These are phyloP conservation scores for Dasysyrphus tricinctus DNA, from an alignment of 2,888 invertebrate genomes.

Conservation along the genomic window DNA sequence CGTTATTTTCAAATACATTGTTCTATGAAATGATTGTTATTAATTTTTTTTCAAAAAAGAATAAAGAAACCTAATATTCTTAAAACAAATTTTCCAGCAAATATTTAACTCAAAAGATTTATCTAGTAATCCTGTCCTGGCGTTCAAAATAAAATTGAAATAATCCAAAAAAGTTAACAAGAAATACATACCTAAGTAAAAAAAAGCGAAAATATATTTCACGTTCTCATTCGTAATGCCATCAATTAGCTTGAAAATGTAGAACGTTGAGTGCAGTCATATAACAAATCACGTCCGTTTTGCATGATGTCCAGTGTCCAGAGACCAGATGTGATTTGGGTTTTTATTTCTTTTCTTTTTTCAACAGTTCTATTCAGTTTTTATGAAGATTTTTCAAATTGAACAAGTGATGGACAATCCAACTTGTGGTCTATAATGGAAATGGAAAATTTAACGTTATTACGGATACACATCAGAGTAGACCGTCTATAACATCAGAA, in stretches of 20 bases:
- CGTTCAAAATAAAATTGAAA: neutral
- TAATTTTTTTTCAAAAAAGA: too few relatives aligned
- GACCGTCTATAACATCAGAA: constrained; percentile 22
- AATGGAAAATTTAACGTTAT: constrained; percentile 61
- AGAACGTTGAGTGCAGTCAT: constrained; percentile 8
- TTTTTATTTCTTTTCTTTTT: neutral
- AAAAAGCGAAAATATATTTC: constrained; percentile 13
- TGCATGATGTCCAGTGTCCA: constrained; percentile 18
- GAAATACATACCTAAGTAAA: neutral
- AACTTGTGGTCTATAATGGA: constrained; percentile 50
- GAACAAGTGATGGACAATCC: constrained; percentile 67
- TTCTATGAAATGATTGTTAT: too few relatives aligned
- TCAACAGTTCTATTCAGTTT: constrained; percentile 21
- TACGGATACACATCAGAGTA: constrained; percentile 34
- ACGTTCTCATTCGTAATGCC: constrained; percentile 34
- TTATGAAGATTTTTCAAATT: constrained; percentile 52
- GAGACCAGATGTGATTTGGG: neutral
- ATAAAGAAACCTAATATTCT: too few relatives aligned
- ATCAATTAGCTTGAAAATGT: constrained; percentile 54
- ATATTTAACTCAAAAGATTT: too few relatives aligned
- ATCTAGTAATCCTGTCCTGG: too few relatives aligned
- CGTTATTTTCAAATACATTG: too few relatives aligned
- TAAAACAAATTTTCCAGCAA: neutral
- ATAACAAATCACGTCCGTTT: constrained; percentile 51
- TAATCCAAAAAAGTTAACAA: neutral